phyloP scores from a whole-genome alignment of 2,797 vertebrate species.

The Sebastes dallii region DNA sequence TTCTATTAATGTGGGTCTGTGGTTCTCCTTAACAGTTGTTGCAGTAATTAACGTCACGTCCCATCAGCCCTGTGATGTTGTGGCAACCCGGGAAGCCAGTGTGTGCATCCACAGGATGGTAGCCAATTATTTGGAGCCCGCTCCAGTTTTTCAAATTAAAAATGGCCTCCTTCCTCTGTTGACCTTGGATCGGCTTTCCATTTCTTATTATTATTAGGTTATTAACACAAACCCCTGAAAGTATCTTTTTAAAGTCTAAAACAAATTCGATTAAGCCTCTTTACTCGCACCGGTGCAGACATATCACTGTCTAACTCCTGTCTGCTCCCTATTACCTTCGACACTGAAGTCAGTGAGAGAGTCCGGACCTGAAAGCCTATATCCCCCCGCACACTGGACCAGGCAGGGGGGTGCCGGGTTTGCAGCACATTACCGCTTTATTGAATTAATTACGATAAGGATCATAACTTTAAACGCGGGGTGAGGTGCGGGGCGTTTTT shows the following conservation, averaged over 20 bases:
- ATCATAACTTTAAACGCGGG: constrained; percentile 99
- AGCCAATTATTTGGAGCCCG: constrained; percentile 68
- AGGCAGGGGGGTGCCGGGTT: constrained; percentile 84
- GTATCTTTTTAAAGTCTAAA: constrained; percentile 85
- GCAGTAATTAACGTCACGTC: constrained; percentile 30
- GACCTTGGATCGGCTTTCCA: constrained; percentile 80
- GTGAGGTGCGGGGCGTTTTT: constrained; percentile 90
- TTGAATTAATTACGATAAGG: constrained; percentile 99
- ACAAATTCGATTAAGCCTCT: constrained; percentile 84
- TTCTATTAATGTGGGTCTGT: not conserved
- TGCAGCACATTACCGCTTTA: constrained; percentile 99
- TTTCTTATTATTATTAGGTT: constrained; percentile 83
- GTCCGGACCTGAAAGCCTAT: constrained; percentile 80
- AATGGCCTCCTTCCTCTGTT: constrained; percentile 75
- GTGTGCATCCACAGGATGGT: constrained; percentile 68
- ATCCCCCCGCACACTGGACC: constrained; percentile 80
- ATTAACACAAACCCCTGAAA: constrained; percentile 82
- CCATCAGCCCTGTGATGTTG: constrained; percentile 57
- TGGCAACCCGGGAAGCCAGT: constrained; percentile 45
- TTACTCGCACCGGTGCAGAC: constrained; percentile 77
- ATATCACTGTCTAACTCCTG: constrained; percentile 76
- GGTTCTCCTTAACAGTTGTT: constrained; percentile 28
- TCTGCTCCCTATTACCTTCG: constrained; percentile 94
- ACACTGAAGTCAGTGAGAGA: constrained; percentile 91
- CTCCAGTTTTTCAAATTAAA: constrained; percentile 73